Conservation (phyloP, 2,797 vertebrate genomes). For the Brachyrhaphis roseni region DNA sequence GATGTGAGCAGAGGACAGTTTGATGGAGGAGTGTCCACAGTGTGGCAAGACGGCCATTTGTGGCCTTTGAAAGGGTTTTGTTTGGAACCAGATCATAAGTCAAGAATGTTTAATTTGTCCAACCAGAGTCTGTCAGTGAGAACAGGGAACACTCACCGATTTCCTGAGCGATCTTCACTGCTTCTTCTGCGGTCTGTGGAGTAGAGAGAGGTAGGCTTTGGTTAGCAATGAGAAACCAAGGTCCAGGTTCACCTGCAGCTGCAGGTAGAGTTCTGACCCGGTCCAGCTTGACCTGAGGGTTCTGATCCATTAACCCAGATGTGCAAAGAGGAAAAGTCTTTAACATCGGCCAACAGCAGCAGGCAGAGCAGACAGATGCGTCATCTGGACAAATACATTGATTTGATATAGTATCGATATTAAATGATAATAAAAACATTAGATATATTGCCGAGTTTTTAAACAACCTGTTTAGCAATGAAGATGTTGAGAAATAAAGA, state of each 20-base stretch:
- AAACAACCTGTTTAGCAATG: neutral
- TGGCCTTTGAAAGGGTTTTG: too few relatives aligned
- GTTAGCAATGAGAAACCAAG: neutral
- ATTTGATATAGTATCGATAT: neutral
- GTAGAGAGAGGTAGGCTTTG: constrained; percentile 57
- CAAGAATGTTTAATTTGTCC: too few relatives aligned
- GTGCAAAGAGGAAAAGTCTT: neutral
- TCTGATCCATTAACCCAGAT: neutral
- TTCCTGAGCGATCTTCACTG: constrained; percentile 93
- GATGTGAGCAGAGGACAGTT: neutral
- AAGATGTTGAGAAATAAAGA: neutral
- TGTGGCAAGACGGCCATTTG: too few relatives aligned
- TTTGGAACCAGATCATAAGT: too few relatives aligned
- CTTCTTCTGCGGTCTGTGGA: constrained; percentile 92
- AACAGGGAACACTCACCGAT: constrained; percentile 85
- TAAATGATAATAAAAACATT: neutral
- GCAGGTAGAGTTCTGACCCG: neutral
- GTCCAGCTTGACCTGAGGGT: neutral
- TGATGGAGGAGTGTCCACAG: too few relatives aligned
- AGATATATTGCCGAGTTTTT: neutral
- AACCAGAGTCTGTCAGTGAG: neutral
- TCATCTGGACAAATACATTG: neutral
- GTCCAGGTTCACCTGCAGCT: neutral
- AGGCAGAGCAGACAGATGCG: neutral
- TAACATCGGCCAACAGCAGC: neutral